Percentiles rank a stretch among this genome's conserved stretches.
Evolutionary conservation across 2,888 invertebrate species (phyloP).

Genomic region (Ryuthela nishihirai): DNA sequence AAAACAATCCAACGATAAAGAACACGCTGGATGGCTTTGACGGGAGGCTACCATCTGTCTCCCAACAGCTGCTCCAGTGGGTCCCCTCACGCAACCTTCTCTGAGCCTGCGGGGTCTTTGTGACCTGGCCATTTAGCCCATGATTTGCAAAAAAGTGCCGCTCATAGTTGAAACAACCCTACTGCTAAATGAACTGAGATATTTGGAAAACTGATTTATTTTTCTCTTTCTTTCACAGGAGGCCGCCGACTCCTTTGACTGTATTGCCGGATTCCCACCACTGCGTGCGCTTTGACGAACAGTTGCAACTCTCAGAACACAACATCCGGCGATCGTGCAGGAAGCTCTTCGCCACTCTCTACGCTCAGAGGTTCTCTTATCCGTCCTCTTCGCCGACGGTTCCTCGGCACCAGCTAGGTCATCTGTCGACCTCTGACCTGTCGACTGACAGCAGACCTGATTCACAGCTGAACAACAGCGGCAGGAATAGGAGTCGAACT

Average conservation of each 20-base stretch:
- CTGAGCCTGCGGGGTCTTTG: too few relatives aligned
- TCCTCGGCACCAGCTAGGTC: neutral
- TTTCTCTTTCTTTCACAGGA: conserved; percentile 1
- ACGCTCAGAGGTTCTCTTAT: conserved; percentile 25
- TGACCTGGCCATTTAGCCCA: too few relatives aligned
- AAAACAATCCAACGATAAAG: too few relatives aligned
- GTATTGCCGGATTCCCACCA: conserved; percentile 31
- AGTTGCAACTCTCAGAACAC: conserved; percentile 36
- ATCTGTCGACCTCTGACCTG: neutral
- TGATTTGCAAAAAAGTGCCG: too few relatives aligned
- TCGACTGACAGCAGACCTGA: too few relatives aligned
- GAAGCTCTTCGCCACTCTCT: conserved; percentile 37
- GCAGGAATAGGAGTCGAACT: conserved; percentile 15
- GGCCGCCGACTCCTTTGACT: conserved; percentile 28
- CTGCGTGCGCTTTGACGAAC: conserved; percentile 37
- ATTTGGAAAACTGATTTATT: neutral
- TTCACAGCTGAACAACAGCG: too few relatives aligned
- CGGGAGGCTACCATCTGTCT: too few relatives aligned
- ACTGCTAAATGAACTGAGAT: too few relatives aligned
- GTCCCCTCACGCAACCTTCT: too few relatives aligned
- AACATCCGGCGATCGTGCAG: conserved; percentile 37
- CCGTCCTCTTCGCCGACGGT: neutral
- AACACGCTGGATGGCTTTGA: too few relatives aligned
- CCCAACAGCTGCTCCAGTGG: too few relatives aligned
- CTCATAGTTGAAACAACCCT: too few relatives aligned